Evolutionary conservation across 2,113 vertebrate genomes (phyloP).

Genomic region (Xiphophorus couchianus): DNA sequence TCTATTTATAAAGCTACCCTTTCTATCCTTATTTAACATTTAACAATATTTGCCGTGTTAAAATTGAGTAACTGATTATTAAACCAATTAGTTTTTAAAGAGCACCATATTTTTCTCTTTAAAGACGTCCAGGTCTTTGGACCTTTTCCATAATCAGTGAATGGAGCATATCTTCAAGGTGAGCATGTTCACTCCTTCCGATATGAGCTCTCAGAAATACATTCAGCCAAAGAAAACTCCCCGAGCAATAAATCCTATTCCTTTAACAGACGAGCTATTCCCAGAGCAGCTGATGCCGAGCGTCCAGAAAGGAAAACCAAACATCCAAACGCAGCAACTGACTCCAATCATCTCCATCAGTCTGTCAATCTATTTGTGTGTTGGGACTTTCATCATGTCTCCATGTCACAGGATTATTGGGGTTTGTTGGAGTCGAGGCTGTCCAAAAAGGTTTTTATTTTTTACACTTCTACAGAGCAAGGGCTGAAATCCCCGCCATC

Average conservation of each 20-base stretch:
- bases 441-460: constrained; percentile 19
- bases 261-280: constrained; percentile 40
- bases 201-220: constrained; percentile 22
- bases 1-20: no score
- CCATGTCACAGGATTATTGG: constrained; percentile 67
- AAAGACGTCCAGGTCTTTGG: background rate
- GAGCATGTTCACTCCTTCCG: constrained; percentile 10
- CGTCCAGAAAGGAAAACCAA: constrained; percentile 12
- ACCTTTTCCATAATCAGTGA: background rate
- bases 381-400: constrained; percentile 68
- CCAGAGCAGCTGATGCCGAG: constrained; percentile 14
- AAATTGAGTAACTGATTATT: background rate
- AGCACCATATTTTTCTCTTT: background rate
- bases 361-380: constrained; percentile 56
- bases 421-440: constrained; percentile 57
- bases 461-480: constrained; percentile 38
- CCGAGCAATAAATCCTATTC: constrained; percentile 9
- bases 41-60: background rate
- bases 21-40: no score
- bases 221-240: constrained; percentile 9
- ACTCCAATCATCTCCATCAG: constrained; percentile 55
- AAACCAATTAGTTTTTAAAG: background rate
- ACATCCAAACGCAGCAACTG: constrained; percentile 44
- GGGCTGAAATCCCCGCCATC: constrained; percentile 39
- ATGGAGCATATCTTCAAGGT: background rate